Conservation (phyloP, 2,888 invertebrate species). For the Cephus nigrinus region DNA sequence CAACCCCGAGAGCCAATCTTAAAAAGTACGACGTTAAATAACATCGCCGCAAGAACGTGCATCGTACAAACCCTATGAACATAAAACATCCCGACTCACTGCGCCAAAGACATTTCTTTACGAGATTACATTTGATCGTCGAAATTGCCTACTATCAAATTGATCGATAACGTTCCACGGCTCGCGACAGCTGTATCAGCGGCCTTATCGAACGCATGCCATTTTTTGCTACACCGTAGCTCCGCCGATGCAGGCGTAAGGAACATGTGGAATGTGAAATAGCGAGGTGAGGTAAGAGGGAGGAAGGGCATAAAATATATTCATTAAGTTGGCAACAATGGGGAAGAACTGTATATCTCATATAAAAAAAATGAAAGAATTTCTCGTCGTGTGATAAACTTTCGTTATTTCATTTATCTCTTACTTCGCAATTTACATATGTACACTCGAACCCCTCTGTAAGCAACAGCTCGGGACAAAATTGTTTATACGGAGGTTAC, state of each 20-base stretch:
- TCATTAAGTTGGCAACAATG: neutral
- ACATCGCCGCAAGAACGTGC: slow-evolving; percentile 1
- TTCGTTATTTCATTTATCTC: neutral
- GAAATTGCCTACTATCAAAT: slow-evolving; percentile 16
- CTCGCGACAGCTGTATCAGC: neutral
- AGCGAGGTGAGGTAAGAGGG: neutral
- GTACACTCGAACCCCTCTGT: no score
- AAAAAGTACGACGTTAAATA: slow-evolving; percentile 20
- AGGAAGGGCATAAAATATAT: neutral
- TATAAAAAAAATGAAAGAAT: neutral
- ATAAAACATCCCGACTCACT: slow-evolving; percentile 4
- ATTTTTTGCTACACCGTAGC: neutral
- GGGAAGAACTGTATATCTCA: neutral
- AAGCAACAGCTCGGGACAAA: no score
- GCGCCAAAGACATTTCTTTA: slow-evolving; percentile 14
- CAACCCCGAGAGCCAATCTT: slow-evolving; percentile 17
- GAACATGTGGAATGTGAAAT: neutral
- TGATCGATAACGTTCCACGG: neutral
- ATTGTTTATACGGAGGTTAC: no score
- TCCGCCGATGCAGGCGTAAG: neutral
- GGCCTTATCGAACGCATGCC: neutral
- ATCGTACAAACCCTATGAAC: slow-evolving; percentile 1
- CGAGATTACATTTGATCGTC: slow-evolving; percentile 16
- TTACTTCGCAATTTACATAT: neutral
- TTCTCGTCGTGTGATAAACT: neutral